Conservation (phyloP, 2,797 vertebrate species). For the Octomys mimax region DNA sequence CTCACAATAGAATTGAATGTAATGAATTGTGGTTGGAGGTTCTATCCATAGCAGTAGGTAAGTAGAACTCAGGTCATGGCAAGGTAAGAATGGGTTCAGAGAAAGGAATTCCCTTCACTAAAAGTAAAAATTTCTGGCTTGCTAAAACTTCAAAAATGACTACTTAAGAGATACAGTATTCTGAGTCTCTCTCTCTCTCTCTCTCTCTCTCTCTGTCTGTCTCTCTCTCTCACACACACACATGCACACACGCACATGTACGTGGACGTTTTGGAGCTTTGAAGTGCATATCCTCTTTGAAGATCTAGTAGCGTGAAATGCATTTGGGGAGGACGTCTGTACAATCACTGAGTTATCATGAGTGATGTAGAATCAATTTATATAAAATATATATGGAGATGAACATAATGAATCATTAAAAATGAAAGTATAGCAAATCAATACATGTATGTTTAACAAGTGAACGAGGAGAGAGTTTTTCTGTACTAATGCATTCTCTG, state of each 20-base stretch:
- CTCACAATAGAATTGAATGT: neutral
- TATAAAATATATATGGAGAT: neutral
- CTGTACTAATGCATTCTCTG: neutral
- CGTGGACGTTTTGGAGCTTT: neutral
- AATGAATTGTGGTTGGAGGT: neutral
- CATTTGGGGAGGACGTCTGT: neutral
- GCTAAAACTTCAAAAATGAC: conserved; percentile 52
- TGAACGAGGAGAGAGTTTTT: conserved; percentile 32
- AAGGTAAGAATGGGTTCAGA: neutral
- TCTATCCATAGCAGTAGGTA: neutral
- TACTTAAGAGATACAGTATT: neutral
- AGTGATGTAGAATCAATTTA: conserved; percentile 47
- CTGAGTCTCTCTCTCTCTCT: neutral
- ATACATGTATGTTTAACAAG: conserved; percentile 22
- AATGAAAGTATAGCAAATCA: neutral
- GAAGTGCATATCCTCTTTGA: neutral
- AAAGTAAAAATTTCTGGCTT: conserved; percentile 50
- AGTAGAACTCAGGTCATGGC: neutral
- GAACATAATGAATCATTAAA: conserved; percentile 44
- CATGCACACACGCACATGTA: neutral
- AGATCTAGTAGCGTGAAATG: conserved; percentile 16
- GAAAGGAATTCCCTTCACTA: neutral
- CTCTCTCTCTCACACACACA: neutral
- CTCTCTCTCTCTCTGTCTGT: too few relatives aligned
- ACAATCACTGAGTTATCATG: conserved; percentile 1